phyloP scores from a whole-genome alignment of 2,888 invertebrate species.

The Esperia sulphurella region DNA sequence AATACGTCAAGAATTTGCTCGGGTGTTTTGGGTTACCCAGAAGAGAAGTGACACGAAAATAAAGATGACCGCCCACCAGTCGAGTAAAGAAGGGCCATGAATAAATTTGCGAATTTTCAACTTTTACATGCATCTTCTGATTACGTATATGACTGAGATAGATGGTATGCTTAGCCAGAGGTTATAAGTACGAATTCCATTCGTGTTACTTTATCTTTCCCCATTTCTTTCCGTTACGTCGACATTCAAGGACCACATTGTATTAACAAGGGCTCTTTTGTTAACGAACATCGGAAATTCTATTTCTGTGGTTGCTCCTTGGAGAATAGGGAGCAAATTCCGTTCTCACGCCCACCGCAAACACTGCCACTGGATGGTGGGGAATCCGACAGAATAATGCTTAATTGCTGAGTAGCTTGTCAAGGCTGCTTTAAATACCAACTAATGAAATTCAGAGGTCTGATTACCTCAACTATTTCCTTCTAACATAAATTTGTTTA shows the following conservation, averaged over 20 bases:
- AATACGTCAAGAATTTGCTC: not conserved
- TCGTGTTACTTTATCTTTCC: not conserved
- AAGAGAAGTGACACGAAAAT: constrained; percentile 1
- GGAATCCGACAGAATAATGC: too few species aligned
- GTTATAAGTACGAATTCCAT: too few species aligned
- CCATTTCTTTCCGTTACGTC: not conserved
- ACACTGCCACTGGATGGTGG: too few species aligned
- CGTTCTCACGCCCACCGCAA: not conserved
- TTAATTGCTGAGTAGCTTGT: too few species aligned
- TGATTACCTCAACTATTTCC: too few species aligned
- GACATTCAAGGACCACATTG: not conserved
- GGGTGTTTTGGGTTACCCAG: not conserved
- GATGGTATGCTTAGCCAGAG: too few species aligned
- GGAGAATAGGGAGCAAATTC: not conserved
- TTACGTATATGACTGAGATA: not conserved
- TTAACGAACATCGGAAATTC: not conserved
- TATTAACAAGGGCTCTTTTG: not conserved
- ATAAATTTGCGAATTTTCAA: constrained; percentile 6
- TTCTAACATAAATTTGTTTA: too few species aligned
- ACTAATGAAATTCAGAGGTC: not conserved
- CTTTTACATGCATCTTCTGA: not conserved
- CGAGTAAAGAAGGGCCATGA: constrained; percentile 1
- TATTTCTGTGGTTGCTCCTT: not conserved
- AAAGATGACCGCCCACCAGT: constrained; percentile 4
- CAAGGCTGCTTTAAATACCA: too few species aligned